Evolutionary conservation across 30 jellyfish, hydroid and myxozoan species (phyloP).

Genomic region (Hydractinia echinata): DNA sequence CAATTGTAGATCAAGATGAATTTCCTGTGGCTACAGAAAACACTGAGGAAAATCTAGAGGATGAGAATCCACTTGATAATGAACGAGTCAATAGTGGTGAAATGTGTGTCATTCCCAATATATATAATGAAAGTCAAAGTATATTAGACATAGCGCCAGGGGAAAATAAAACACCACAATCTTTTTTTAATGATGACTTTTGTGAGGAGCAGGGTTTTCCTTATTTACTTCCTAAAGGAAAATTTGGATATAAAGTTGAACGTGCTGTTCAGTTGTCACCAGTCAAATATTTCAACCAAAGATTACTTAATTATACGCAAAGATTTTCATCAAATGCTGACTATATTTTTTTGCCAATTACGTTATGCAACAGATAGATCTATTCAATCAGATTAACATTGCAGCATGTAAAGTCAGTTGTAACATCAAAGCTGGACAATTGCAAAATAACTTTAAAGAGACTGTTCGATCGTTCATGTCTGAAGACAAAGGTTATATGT

Average conservation of each 20-base stretch:
- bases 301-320: constrained; percentile 3
- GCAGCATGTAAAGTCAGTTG: neutral
- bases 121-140: neutral
- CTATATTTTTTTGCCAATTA: constrained; percentile 1
- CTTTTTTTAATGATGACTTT: constrained; percentile 1
- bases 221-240: constrained; percentile 20
- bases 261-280: neutral
- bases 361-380: constrained; percentile 8
- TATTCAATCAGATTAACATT: constrained; percentile 16
- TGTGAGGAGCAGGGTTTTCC: constrained; percentile 15
- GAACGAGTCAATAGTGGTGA: constrained; percentile 8
- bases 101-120: neutral
- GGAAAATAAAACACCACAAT: constrained; percentile 1
- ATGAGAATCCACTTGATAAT: constrained; percentile 2
- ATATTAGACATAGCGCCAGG: constrained; percentile 21
- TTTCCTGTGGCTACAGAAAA: neutral
- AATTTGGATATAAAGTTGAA: neutral
- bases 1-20: constrained; percentile 10
- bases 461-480: neutral
- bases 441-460: constrained; percentile 3
- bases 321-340: neutral
- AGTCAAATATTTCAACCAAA: constrained; percentile 14
- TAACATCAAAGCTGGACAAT: neutral
- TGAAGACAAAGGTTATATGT: neutral
- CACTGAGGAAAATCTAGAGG: neutral